These are phyloP conservation scores for Lasioglossum oenotherae DNA, from an alignment of 2,888 invertebrate genomes.

Conservation along the genomic window DNA sequence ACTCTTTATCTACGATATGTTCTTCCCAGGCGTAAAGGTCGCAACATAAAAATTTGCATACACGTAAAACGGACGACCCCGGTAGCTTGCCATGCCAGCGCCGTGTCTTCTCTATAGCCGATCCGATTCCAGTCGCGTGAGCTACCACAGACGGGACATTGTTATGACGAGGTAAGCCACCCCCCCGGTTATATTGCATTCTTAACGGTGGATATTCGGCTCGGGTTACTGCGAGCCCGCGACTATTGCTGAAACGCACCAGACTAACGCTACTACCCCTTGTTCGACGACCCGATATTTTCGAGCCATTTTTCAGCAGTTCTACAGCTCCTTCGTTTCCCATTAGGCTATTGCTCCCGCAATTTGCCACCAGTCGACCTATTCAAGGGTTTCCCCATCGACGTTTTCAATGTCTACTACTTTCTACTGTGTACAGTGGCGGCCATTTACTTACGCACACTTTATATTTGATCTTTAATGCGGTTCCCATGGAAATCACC, in stretches of 20 bases:
- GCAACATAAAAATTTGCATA: slow-evolving; percentile 74
- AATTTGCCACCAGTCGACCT: not conserved
- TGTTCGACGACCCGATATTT: slow-evolving; percentile 16
- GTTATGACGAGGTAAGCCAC: slow-evolving; percentile 54
- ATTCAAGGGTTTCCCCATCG: not conserved
- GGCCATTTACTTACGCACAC: no score
- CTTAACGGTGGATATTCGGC: slow-evolving; percentile 61
- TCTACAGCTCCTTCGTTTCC: not conserved
- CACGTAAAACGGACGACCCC: slow-evolving; percentile 63
- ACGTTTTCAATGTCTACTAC: not conserved
- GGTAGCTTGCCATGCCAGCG: not conserved
- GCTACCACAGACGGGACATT: slow-evolving; percentile 33
- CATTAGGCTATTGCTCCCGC: not conserved
- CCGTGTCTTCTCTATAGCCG: slow-evolving; percentile 22
- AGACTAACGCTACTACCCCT: not conserved
- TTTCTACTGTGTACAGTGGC: no score
- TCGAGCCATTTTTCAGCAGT: not conserved
- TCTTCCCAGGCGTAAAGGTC: slow-evolving; percentile 32
- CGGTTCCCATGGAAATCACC: no score
- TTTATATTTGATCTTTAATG: no score
- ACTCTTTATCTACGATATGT: slow-evolving; percentile 27
- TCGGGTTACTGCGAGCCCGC: slow-evolving; percentile 18
- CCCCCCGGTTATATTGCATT: slow-evolving; percentile 59
- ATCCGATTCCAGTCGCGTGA: slow-evolving; percentile 46
- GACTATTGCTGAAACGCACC: slow-evolving; percentile 39